These are phyloP conservation scores for Lates calcarifer DNA, from an alignment of 2,113 vertebrate genomes.

Conservation along the genomic window DNA sequence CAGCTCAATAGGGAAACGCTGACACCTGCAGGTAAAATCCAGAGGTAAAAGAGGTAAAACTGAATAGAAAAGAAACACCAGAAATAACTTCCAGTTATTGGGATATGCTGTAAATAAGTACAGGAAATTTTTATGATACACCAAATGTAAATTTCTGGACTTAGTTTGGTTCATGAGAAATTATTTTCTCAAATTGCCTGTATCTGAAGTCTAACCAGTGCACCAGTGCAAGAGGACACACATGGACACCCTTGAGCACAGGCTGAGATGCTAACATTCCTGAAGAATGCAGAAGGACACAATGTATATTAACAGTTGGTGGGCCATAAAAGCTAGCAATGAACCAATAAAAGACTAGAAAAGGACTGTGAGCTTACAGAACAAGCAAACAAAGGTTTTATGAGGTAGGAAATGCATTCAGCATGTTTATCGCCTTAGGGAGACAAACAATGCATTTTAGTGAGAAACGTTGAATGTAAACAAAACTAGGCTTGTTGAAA, in stretches of 20 bases:
- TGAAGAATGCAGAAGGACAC: background rate
- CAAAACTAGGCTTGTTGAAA: background rate
- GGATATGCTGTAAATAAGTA: too few species aligned
- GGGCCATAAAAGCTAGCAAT: constrained; percentile 9
- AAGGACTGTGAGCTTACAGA: background rate
- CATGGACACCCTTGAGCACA: background rate
- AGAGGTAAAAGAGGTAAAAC: too few species aligned
- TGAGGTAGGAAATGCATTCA: background rate
- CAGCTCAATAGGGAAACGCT: too few species aligned
- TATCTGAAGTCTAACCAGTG: background rate
- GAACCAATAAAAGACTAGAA: constrained; percentile 16
- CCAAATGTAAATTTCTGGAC: background rate
- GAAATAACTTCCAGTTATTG: too few species aligned
- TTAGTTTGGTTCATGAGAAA: background rate
- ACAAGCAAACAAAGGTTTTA: constrained; percentile 12
- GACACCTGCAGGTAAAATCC: too few species aligned
- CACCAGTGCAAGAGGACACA: background rate
- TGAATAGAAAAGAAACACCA: too few species aligned
- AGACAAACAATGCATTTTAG: constrained; percentile 2
- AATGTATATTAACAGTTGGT: constrained; percentile 29
- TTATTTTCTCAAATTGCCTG: background rate
- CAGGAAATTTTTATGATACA: constrained; percentile 1
- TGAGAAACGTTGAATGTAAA: background rate
- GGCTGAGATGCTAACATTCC: background rate
- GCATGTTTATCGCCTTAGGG: constrained; percentile 8